These are phyloP conservation scores for Leptinotarsa peninsularis DNA, from an alignment of 2,888 invertebrate species.

Conservation along the genomic window DNA sequence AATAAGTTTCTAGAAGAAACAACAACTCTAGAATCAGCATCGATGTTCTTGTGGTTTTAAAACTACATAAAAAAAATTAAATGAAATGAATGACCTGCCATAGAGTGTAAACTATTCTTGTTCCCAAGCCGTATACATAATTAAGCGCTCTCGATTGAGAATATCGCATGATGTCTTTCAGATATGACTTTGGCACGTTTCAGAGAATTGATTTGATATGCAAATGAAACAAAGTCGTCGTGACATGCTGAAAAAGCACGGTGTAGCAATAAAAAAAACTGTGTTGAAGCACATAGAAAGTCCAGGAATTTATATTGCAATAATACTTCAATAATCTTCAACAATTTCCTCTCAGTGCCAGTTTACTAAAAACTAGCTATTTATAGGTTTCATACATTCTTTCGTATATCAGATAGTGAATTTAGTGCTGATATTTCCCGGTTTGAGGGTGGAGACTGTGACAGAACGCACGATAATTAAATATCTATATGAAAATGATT, in stretches of 20 bases:
- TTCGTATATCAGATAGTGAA: too few species aligned
- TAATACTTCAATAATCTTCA: too few species aligned
- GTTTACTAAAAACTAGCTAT: too few species aligned
- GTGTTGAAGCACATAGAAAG: neutral
- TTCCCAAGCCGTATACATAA: slow-evolving; percentile 27
- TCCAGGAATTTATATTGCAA: neutral
- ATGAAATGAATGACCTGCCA: neutral
- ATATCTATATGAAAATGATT: too few species aligned
- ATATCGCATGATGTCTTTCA: slow-evolving; percentile 36
- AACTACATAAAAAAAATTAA: neutral
- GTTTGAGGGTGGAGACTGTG: too few species aligned
- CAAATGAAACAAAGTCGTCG: slow-evolving; percentile 39
- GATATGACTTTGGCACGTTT: slow-evolving; percentile 38
- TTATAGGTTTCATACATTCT: too few species aligned
- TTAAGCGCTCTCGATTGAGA: slow-evolving; percentile 36
- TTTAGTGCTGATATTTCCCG: too few species aligned
- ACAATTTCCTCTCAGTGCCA: too few species aligned
- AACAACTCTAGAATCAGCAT: too few species aligned
- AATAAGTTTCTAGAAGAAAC: too few species aligned
- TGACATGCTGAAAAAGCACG: slow-evolving; percentile 22
- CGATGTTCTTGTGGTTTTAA: too few species aligned
- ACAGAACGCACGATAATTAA: too few species aligned
- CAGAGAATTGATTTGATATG: slow-evolving; percentile 41
- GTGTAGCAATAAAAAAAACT: neutral
- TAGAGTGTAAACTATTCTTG: slow-evolving; percentile 13